Evolutionary conservation across 2,797 vertebrate genomes (phyloP), one percentile per base, ranked within the genome.

Genomic region (Cetoscarus ocellatus): DNA sequence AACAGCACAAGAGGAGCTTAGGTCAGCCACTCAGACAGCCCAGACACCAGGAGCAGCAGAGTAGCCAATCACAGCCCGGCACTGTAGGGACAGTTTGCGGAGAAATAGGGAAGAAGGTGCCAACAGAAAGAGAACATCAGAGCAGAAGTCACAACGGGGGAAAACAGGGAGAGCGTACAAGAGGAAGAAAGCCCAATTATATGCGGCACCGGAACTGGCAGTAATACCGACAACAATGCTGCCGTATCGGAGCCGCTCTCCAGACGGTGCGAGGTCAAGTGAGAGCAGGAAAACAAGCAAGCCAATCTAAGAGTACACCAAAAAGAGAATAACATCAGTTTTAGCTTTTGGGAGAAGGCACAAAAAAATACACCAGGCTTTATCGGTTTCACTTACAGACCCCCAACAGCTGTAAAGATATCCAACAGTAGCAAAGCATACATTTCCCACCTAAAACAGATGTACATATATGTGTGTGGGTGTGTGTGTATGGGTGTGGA

Each of bases 111-210:
- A 78, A 70, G 61, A 78, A 84, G 73, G 79, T 88, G 75, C 77
- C 78, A 82, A 50, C 77, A 85, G 69, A 82, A 88, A 55, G 84
- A 84, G 77, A 88, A 89, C 89, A 91, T 86, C 80, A 73, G 86
- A 86, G 81, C 86, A 87, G 68, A 79, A 87, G 85, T 90, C 82
- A 82, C 80, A 52, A 39, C 5, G 8, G 75, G 80, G 75, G 67
- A 82, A 81, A 83, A 77, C 68, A 56, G 60, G 57, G 65, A 75
- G 60, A 59, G 63, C 9, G 13, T 69, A 49, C 78, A 55, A 77
- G 73, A 80, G 80, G 62, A 88, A 85, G 68, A 83, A 78, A 86
- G 79, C 71, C 86, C 88, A 88, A 91, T 92, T 91, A 92, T 73
- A 69, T 53, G 72, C 58, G 3, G 83, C 73, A 78, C 82, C 56